These are phyloP conservation scores for Rhombomys opimus DNA, from an alignment of 2,113 vertebrate genomes.

Conservation along the genomic window DNA sequence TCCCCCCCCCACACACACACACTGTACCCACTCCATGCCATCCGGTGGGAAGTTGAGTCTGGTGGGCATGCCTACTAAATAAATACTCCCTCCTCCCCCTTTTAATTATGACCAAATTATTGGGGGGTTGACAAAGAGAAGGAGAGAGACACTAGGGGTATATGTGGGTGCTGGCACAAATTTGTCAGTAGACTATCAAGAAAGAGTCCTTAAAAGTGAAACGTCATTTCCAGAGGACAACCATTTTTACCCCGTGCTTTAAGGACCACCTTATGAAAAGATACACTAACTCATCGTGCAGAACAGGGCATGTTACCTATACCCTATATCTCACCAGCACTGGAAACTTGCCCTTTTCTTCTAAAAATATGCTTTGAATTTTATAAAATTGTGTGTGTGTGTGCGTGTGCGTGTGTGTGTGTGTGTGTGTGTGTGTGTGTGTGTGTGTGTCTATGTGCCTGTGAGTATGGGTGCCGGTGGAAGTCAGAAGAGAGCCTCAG, in stretches of 20 bases:
- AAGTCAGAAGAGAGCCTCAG: background rate
- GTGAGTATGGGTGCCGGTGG: background rate
- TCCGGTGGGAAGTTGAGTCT: background rate
- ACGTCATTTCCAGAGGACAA: background rate
- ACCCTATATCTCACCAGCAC: background rate
- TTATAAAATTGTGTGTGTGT: background rate
- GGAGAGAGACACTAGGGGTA: background rate
- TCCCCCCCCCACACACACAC: too few species aligned
- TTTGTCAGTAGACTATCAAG: background rate
- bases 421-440: background rate
- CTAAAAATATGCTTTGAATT: background rate
- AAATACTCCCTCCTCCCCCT: background rate
- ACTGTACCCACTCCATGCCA: background rate
- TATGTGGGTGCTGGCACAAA: background rate
- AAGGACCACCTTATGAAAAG: background rate
- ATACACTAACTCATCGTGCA: background rate
- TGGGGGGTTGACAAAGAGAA: too few species aligned
- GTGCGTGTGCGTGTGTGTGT: background rate
- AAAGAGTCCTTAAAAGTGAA: conserved; percentile 24
- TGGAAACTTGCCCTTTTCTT: background rate
- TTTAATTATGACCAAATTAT: background rate
- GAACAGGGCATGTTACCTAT: background rate
- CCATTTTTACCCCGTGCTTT: background rate
- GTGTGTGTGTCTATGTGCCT: background rate
- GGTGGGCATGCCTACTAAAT: background rate